Percentiles rank a stretch among this genome's conserved stretches.
Conservation (phyloP, 2,888 invertebrate species). For the Zygothrica quintamaculata region DNA sequence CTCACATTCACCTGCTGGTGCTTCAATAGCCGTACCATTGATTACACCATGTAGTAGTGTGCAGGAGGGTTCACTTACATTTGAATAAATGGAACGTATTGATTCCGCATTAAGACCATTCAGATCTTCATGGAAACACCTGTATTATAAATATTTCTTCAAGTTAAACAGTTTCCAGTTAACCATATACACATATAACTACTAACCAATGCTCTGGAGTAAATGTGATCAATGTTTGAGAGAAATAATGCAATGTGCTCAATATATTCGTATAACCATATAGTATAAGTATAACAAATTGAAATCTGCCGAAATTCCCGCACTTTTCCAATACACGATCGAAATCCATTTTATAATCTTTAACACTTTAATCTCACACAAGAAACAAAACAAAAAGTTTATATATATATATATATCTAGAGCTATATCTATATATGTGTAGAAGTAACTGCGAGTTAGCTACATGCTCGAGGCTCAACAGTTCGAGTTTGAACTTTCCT, state of each 20-base stretch:
- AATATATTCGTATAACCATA: slow-evolving; percentile 86
- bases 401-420: no score
- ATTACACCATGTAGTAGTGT: slow-evolving; percentile 43
- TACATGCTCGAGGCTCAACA: slow-evolving; percentile 51
- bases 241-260: slow-evolving; percentile 86
- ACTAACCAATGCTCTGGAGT: slow-evolving; percentile 85
- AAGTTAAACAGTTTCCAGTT: slow-evolving; percentile 23
- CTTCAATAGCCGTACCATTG: slow-evolving; percentile 67
- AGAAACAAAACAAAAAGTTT: no score
- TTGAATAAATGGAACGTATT: slow-evolving; percentile 73
- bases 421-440: no score
- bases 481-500: not conserved
- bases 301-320: slow-evolving; percentile 86
- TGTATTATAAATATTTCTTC: no score
- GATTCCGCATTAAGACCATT: slow-evolving; percentile 66
- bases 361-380: slow-evolving; percentile 1
- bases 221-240: slow-evolving; percentile 86
- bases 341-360: slow-evolving; percentile 84
- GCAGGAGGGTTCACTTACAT: slow-evolving; percentile 46
- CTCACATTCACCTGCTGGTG: slow-evolving; percentile 75
- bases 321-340: slow-evolving; percentile 85
- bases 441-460: slow-evolving; percentile 24
- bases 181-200: slow-evolving; percentile 1
- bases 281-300: slow-evolving; percentile 85
- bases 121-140: slow-evolving; percentile 77